phyloP scores from a whole-genome alignment of 2,888 invertebrate genomes.

The Andrena hattorfiana region DNA sequence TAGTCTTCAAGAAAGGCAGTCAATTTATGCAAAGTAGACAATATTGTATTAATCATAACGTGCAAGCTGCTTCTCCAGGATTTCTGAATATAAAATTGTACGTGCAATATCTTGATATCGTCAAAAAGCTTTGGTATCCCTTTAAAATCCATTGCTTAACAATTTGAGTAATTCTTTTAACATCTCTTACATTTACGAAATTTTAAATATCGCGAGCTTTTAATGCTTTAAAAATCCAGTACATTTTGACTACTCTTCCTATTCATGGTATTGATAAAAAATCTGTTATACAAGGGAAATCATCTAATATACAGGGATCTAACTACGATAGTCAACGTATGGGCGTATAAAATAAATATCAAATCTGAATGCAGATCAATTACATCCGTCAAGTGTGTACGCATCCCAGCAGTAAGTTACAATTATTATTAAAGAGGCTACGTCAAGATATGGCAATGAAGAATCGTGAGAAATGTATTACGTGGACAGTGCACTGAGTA shows the following conservation, averaged over 20 bases:
- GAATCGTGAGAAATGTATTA: conserved; percentile 48
- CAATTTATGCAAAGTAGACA: neutral
- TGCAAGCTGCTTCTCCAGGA: neutral
- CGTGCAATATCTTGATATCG: too few species aligned
- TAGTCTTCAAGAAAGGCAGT: conserved; percentile 20
- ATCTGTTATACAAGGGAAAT: conserved; percentile 5
- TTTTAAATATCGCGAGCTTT: neutral
- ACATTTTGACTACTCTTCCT: neutral
- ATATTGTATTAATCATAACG: neutral
- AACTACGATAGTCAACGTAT: conserved; percentile 61
- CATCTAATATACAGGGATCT: conserved; percentile 50
- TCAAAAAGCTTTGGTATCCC: too few species aligned
- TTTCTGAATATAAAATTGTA: too few species aligned
- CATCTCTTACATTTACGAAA: neutral
- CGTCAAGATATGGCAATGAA: conserved; percentile 37
- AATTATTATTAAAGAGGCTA: conserved; percentile 57
- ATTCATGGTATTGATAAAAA: neutral
- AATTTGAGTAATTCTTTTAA: neutral
- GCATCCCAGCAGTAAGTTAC: conserved; percentile 66
- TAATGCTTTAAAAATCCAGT: neutral
- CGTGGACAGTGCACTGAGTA: conserved; percentile 58
- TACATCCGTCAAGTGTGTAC: conserved; percentile 51
- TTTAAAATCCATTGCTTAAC: neutral
- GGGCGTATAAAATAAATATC: conserved; percentile 34
- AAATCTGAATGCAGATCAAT: conserved; percentile 51